Base-by-base conservation (phyloP, 2,888 invertebrate species). In the Neoscelio sp. region DNA sequence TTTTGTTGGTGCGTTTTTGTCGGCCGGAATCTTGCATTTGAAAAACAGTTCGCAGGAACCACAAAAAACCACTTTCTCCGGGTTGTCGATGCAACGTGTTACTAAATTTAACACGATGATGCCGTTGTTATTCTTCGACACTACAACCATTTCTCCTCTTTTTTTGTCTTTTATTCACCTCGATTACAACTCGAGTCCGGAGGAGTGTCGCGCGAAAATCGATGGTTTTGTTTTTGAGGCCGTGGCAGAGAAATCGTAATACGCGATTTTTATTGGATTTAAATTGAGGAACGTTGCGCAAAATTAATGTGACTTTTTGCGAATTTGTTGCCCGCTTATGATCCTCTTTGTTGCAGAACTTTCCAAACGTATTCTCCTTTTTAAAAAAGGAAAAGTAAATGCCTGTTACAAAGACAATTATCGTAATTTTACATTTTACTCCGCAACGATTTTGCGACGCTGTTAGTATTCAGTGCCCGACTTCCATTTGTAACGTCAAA, bases 181-280 rank as follows among this genome's bases (percentile, higher is more conserved):
- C 54, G 35, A 23, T 30, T 44, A n/a, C 56, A 7, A 56, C 13
- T 7, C 42, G 10, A 6, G 8, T 5, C 12, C 35, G 10, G 35
- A 6, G 35, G 12, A 2, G 28, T n/a, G 48, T 2, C 18, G 13
- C n/a, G 23, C 28, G 20, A 46, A 46, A 70, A 70, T 60, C 42
- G 35, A 13, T 50, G 38, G 23, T 50, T 42, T 62, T 44, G 62
- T 71, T 71, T 71, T 13, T 2, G 18, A n/a, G n/a, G n/a, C n/a
- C n/a, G n/a, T n/a, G n/a, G n/a, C n/a, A n/a, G 50, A 33, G 60
- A 50, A 70, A 71, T 71, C 42, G 35, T 62, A 62, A 62, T 44
- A 15, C 35, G 15, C 42, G 18, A 52, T 42, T 71, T 70, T 62
- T 44, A 71, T 50, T 60, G 52, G 10, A 52, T 42, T 35, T 33